Conservation (phyloP, 2,113 vertebrate species). For the Nannobrachium achirus region DNA sequence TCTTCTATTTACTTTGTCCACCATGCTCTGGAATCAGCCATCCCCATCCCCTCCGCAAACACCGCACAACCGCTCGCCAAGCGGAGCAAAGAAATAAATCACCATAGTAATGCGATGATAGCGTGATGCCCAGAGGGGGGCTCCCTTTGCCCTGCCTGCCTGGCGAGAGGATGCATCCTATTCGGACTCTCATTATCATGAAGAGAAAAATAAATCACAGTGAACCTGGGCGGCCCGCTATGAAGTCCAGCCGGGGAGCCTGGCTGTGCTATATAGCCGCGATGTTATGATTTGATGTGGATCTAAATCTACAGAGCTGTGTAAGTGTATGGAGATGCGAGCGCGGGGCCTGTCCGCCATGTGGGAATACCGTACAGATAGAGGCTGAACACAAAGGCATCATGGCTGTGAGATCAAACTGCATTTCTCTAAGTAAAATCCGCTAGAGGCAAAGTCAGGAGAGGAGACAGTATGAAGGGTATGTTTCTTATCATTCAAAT, state of each 20-base stretch:
- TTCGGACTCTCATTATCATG: slow-evolving; percentile 55
- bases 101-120: slow-evolving; percentile 55
- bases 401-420: not conserved
- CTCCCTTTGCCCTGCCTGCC: slow-evolving; percentile 15
- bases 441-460: slow-evolving; percentile 28
- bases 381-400: slow-evolving; percentile 14
- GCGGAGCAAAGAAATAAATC: slow-evolving; percentile 59
- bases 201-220: slow-evolving; percentile 43
- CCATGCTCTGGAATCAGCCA: slow-evolving; percentile 4
- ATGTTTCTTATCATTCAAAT: no score
- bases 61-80: slow-evolving; percentile 43
- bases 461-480: not conserved
- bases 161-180: slow-evolving; percentile 47
- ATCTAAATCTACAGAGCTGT: slow-evolving; percentile 59
- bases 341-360: slow-evolving; percentile 16
- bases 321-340: slow-evolving; percentile 1
- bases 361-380: slow-evolving; percentile 21
- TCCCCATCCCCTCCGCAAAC: slow-evolving; percentile 33
- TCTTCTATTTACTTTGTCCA: no score
- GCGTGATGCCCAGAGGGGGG: slow-evolving; percentile 36
- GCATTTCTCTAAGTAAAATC: slow-evolving; percentile 42
- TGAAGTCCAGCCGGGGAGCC: slow-evolving; percentile 24
- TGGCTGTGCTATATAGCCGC: slow-evolving; percentile 2
- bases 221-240: slow-evolving; percentile 47
- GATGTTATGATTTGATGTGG: slow-evolving; percentile 24